These are phyloP conservation scores for Zelostemma sp. DNA, from an alignment of 1,140 invertebrate genomes.

Conservation along the genomic window DNA sequence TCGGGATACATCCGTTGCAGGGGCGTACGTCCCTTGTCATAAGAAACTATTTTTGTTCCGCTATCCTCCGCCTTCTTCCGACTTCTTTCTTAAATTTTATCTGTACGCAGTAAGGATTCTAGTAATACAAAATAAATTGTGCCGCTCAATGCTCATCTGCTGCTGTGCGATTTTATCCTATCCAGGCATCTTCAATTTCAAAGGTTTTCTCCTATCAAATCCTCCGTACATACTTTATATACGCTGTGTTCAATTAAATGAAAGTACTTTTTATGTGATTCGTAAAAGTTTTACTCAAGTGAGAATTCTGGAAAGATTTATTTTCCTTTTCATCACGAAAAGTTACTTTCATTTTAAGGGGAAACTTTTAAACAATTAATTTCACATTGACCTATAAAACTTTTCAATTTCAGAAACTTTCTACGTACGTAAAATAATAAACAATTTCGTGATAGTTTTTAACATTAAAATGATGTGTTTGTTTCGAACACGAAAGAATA, in stretches of 20 bases:
- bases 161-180: neutral
- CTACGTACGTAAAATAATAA: too few relatives aligned
- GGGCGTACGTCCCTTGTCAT: conserved; percentile 28
- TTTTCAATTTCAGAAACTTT: too few relatives aligned
- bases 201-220: neutral
- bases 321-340: neutral
- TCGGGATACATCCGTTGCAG: conserved; percentile 50
- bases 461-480: too few relatives aligned
- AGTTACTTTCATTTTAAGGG: neutral
- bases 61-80: conserved; percentile 7
- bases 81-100: neutral
- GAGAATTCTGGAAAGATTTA: neutral
- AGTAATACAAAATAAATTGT: conserved; percentile 6
- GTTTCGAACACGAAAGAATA: too few relatives aligned
- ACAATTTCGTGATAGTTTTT: too few relatives aligned
- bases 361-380: neutral
- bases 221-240: neutral
- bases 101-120: conserved; percentile 1
- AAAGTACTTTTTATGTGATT: neutral
- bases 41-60: conserved; percentile 54
- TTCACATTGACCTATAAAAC: too few relatives aligned
- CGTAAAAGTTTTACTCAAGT: too few relatives aligned
- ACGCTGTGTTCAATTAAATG: neutral
- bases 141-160: neutral
- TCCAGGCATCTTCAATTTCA: conserved; percentile 5